Evolutionary conservation across 2,113 vertebrate species (phyloP).

Genomic region (Campylomormyrus numenius): DNA sequence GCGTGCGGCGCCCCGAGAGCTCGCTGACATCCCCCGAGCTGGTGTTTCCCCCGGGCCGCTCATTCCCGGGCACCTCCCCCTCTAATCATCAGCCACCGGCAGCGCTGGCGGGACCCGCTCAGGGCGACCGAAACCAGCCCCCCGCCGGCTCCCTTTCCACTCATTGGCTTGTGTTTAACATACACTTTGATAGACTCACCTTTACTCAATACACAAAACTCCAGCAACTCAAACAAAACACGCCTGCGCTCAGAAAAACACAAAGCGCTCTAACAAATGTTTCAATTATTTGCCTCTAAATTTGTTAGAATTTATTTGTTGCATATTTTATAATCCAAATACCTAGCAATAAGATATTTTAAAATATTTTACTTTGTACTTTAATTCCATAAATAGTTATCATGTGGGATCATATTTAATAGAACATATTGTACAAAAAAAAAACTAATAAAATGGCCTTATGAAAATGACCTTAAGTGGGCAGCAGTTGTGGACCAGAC

Average conservation of each 20-base stretch:
- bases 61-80: background rate
- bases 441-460: background rate
- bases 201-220: background rate
- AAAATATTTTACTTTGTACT: background rate
- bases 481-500: background rate
- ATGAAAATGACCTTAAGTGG: background rate
- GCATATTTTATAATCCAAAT: background rate
- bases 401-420: background rate
- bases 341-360: background rate
- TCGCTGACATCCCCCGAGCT: conserved; percentile 9
- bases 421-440: background rate
- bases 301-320: background rate
- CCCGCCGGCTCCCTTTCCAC: background rate
- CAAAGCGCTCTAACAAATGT: background rate
- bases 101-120: background rate
- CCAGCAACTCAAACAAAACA: background rate
- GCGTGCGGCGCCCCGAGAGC: background rate
- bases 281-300: background rate
- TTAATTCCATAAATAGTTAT: background rate
- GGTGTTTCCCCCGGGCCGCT: background rate
- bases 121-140: background rate
- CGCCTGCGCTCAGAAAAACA: background rate
- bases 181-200: background rate
- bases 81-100: background rate
- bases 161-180: background rate